A percentile compares a stretch with the other conserved stretches of the same genome.
Evolutionary conservation across 1,140 invertebrate species (phyloP).

Genomic region (Psix sp.): DNA sequence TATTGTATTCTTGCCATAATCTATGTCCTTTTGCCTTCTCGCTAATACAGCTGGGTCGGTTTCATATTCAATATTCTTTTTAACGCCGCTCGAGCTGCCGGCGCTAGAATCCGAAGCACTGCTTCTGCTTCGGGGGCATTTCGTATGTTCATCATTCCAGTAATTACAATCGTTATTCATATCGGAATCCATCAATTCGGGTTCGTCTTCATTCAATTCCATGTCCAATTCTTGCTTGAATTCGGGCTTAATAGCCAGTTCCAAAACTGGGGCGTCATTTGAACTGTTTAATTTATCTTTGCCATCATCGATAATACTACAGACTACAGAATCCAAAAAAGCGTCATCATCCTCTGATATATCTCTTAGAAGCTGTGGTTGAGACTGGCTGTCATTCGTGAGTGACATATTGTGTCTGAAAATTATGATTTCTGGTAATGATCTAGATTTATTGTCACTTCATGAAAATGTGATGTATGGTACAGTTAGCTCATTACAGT

Average conservation of each 20-base stretch:
- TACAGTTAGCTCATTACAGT: too few relatives aligned
- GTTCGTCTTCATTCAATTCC: slow-evolving; percentile 37
- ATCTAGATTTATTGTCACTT: neutral
- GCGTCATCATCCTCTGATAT: slow-evolving; percentile 56
- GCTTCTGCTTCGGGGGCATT: slow-evolving; percentile 63
- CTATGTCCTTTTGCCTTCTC: slow-evolving; percentile 94
- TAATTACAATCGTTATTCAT: slow-evolving; percentile 38
- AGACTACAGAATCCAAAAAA: slow-evolving; percentile 50
- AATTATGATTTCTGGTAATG: slow-evolving; percentile 1
- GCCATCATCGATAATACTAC: slow-evolving; percentile 47
- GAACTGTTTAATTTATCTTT: slow-evolving; percentile 32
- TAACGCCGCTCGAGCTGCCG: slow-evolving; percentile 60
- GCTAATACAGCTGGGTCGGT: slow-evolving; percentile 84
- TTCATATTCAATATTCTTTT: slow-evolving; percentile 79
- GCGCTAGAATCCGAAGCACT: slow-evolving; percentile 72
- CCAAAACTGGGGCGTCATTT: slow-evolving; percentile 11
- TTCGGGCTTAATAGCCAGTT: slow-evolving; percentile 32
- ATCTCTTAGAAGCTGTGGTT: slow-evolving; percentile 38
- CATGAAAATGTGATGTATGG: too few relatives aligned
- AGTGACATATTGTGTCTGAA: slow-evolving; percentile 37
- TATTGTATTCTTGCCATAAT: slow-evolving; percentile 95
- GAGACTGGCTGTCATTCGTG: slow-evolving; percentile 13
- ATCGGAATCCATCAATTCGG: slow-evolving; percentile 17
- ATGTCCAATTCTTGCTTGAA: slow-evolving; percentile 29
- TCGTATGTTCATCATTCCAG: slow-evolving; percentile 37